phyloP scores from a whole-genome alignment of 2,797 vertebrate genomes.

The Pangasius djambal region DNA sequence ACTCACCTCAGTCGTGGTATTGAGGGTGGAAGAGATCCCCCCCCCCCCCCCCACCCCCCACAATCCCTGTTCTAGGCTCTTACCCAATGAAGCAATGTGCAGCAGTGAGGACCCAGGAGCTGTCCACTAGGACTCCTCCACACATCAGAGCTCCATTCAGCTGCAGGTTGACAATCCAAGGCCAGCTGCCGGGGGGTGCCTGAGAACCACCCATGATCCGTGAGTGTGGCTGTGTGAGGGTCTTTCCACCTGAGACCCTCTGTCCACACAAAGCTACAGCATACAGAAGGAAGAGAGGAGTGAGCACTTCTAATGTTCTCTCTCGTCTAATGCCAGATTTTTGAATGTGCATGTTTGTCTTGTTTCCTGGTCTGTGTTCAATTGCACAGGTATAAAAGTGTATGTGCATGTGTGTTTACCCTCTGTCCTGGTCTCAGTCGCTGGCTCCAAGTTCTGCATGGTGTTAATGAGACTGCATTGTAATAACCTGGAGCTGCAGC shows the following conservation, averaged over 20 bases:
- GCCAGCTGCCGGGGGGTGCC: constrained; percentile 86
- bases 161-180: constrained; percentile 92
- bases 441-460: constrained; percentile 79
- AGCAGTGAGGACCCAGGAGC: constrained; percentile 90
- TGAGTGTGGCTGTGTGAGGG: constrained; percentile 76
- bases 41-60: too few species aligned
- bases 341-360: background rate
- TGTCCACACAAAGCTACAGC: constrained; percentile 85
- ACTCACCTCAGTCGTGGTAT: too few species aligned
- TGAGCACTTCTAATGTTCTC: background rate
- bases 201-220: constrained; percentile 88
- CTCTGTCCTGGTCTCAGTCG: constrained; percentile 69
- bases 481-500: constrained; percentile 80
- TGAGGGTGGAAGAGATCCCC: too few species aligned
- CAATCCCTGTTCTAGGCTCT: constrained; percentile 37
- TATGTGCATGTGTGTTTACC: constrained; percentile 60
- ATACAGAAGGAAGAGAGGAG: constrained; percentile 20
- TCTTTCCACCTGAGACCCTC: constrained; percentile 64
- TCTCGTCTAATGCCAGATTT: background rate
- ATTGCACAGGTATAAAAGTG: background rate
- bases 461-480: constrained; percentile 80
- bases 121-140: constrained; percentile 88
- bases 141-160: constrained; percentile 89
- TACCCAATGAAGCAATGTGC: constrained; percentile 93
- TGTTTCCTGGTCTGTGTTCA: background rate